Conservation (phyloP, 2,797 vertebrate species). For the Takifugu ocellatus region DNA sequence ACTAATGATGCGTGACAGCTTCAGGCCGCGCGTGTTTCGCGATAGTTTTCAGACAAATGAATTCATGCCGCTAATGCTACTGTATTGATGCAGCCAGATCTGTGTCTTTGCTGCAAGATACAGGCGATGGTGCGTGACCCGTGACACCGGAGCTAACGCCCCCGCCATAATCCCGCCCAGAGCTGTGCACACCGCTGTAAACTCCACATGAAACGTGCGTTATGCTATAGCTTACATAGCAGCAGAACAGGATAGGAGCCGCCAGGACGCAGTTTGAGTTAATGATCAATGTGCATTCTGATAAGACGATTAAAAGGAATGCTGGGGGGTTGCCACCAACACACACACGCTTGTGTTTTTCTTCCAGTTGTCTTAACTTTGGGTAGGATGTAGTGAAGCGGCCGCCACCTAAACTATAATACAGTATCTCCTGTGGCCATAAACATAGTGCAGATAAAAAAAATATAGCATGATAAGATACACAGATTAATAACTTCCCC, state of each 20-base stretch:
- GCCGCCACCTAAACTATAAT: background rate
- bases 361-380: background rate
- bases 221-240: constrained; percentile 5
- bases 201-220: background rate
- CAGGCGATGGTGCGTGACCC: no score
- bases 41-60: no score
- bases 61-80: no score
- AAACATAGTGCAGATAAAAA: constrained; percentile 37
- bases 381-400: background rate
- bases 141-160: no score
- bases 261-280: constrained; percentile 28
- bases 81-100: no score
- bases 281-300: constrained; percentile 43
- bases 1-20: no score
- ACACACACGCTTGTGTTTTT: background rate
- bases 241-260: background rate
- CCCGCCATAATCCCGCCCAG: no score
- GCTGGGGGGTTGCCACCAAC: background rate
- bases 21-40: no score
- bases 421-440: constrained; percentile 24
- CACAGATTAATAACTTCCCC: constrained; percentile 44
- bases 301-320: constrained; percentile 37
- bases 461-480: constrained; percentile 45
- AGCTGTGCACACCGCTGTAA: no score
- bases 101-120: no score